Conservation (phyloP, 1,140 invertebrate genomes). For the Drosophila athabasca region DNA sequence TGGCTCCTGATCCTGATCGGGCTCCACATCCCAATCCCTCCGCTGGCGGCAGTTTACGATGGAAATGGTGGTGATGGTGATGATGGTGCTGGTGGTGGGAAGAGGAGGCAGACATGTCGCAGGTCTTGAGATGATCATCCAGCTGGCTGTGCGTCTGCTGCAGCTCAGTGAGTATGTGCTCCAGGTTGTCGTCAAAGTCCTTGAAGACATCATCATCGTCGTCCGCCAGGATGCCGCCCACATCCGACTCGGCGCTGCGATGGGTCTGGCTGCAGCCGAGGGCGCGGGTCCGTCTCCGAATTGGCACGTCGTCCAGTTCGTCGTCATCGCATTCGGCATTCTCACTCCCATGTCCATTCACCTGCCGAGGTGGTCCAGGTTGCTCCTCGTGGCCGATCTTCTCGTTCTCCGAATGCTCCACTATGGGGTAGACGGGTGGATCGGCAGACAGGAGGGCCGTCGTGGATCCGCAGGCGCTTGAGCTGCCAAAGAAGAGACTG, state of each 20-base stretch:
- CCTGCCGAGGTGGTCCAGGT: neutral
- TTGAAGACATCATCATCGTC: conserved; percentile 81
- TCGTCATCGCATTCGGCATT: conserved; percentile 77
- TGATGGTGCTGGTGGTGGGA: conserved; percentile 3
- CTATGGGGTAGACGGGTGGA: conserved; percentile 91
- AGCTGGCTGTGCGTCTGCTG: conserved; percentile 68
- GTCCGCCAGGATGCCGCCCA: conserved; percentile 68
- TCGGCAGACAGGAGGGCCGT: conserved; percentile 63
- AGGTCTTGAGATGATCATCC: conserved; percentile 62
- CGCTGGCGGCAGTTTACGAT: neutral
- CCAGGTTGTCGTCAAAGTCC: conserved; percentile 78
- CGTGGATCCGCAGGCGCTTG: conserved; percentile 83
- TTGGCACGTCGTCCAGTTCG: conserved; percentile 67
- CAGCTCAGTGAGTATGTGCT: conserved; percentile 68
- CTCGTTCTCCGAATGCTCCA: conserved; percentile 90
- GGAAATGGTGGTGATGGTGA: conserved; percentile 1
- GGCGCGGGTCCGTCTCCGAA: conserved; percentile 54
- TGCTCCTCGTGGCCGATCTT: conserved; percentile 75
- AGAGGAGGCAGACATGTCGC: conserved; percentile 3
- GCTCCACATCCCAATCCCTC: neutral
- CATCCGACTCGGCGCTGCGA: conserved; percentile 74
- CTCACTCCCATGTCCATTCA: neutral
- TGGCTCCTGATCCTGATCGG: neutral
- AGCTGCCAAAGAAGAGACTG: conserved; percentile 89
- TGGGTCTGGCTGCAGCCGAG: conserved; percentile 73